Evolutionary conservation across 2,113 vertebrate genomes (phyloP).

Genomic region (Ursus arctos): DNA sequence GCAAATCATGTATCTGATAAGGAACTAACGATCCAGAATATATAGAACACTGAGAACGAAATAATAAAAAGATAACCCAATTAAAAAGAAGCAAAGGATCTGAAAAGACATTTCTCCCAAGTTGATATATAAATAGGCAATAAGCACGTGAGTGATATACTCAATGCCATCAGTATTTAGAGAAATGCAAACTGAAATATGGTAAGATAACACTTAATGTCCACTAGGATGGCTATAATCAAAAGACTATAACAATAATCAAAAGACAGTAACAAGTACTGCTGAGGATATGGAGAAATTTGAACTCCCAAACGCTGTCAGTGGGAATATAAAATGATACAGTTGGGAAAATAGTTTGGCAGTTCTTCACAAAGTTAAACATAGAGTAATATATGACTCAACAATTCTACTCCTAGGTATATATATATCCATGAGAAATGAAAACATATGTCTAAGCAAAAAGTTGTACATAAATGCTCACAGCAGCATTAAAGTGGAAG

Average conservation of each 20-base stretch:
- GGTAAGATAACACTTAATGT: not conserved
- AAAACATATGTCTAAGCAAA: not conserved
- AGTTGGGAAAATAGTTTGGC: not conserved
- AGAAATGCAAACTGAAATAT: not conserved
- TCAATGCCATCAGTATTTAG: not conserved
- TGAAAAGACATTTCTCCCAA: not conserved
- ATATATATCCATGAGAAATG: not conserved
- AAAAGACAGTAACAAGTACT: not conserved
- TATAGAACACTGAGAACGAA: not conserved
- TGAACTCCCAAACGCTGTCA: not conserved
- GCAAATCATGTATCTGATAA: not conserved
- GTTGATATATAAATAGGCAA: not conserved
- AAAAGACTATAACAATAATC: not conserved
- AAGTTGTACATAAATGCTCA: not conserved
- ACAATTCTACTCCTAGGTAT: not conserved
- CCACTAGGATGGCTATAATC: not conserved
- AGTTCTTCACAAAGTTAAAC: slow-evolving; percentile 20
- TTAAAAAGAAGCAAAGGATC: slow-evolving; percentile 34
- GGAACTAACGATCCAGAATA: not conserved
- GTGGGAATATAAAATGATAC: not conserved
- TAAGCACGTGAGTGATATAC: not conserved
- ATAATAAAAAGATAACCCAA: not conserved
- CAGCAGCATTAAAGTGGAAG: not conserved
- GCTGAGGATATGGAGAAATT: not conserved
- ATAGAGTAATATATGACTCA: not conserved